A percentile compares a stretch with the other conserved stretches of the same genome.
Conservation (phyloP, 37 sponge, comb jelly and placozoan species). For the Hormiphora californensis region DNA sequence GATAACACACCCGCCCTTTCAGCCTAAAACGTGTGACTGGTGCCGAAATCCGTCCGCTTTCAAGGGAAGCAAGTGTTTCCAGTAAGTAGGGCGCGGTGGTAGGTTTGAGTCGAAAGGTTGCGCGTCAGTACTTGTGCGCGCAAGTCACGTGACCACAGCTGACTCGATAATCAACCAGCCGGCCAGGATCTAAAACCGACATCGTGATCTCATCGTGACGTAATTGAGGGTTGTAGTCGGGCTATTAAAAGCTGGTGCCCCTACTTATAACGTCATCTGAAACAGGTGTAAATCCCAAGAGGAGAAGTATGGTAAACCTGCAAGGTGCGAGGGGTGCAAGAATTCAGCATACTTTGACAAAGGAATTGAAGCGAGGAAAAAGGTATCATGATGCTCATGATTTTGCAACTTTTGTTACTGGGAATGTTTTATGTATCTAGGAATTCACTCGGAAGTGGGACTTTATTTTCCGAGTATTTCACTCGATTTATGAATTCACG, state of each 20-base stretch:
- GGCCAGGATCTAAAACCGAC: no score
- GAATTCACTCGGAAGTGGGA: no score
- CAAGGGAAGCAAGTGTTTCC: conserved; percentile 51
- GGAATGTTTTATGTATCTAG: no score
- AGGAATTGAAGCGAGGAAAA: conserved; percentile 17
- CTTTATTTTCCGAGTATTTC: no score
- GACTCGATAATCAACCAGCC: no score
- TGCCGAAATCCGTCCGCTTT: conserved; percentile 33
- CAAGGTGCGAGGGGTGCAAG: conserved; percentile 45
- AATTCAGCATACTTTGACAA: conserved; percentile 27
- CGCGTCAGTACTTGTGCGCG: not conserved
- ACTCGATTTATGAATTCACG: no score
- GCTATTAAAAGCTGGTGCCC: no score
- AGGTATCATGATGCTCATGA: no score
- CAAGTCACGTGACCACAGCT: not conserved
- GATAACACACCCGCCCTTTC: no score
- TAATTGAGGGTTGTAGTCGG: no score
- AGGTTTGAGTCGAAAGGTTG: not conserved
- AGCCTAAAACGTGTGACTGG: conserved; percentile 45
- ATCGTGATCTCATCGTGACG: no score
- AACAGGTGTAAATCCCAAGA: conserved; percentile 30
- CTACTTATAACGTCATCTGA: not conserved
- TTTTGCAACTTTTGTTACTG: no score
- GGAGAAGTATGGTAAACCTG: conserved; percentile 45
- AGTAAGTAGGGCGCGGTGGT: conserved; percentile 2